Conservation (phyloP, 2,113 vertebrate species). For the Muscicapa adusta region DNA sequence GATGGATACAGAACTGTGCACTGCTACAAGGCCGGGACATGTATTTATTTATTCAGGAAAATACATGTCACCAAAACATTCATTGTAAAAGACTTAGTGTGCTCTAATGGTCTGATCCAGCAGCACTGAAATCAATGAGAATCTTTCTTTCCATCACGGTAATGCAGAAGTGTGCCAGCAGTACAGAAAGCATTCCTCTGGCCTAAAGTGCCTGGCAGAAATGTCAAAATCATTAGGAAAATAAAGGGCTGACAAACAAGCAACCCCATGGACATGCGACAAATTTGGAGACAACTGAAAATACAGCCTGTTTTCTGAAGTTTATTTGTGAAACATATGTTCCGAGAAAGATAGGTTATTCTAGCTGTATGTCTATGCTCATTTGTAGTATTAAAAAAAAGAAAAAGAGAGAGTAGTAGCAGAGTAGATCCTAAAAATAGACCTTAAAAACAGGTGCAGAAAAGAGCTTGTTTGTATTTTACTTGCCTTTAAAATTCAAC, state of each 20-base stretch:
- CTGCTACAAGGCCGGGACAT: not conserved
- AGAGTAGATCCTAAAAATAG: not conserved
- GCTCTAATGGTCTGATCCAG: not conserved
- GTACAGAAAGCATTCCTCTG: not conserved
- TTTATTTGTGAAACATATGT: not conserved
- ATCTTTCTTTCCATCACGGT: not conserved
- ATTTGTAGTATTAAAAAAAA: not conserved
- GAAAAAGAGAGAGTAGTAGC: not conserved
- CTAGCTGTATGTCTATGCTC: not conserved
- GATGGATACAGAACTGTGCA: slow-evolving; percentile 23
- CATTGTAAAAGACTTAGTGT: slow-evolving; percentile 10
- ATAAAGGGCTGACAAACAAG: not conserved
- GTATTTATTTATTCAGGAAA: slow-evolving; percentile 52
- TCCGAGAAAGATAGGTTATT: slow-evolving; percentile 21
- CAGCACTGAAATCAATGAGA: not conserved
- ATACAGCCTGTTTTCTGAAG: slow-evolving; percentile 44
- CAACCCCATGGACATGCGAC: not conserved
- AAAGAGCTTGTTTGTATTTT: not conserved
- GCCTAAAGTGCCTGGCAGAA: slow-evolving; percentile 28
- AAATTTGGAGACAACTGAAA: slow-evolving; percentile 32
- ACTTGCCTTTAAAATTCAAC: not conserved
- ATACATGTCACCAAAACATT: not conserved
- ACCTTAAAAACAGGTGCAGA: slow-evolving; percentile 3
- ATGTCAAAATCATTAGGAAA: slow-evolving; percentile 29
- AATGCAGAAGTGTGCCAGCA: not conserved